Base-by-base conservation (phyloP, 2,797 vertebrate genomes). In the Serranus cabrilla region DNA sequence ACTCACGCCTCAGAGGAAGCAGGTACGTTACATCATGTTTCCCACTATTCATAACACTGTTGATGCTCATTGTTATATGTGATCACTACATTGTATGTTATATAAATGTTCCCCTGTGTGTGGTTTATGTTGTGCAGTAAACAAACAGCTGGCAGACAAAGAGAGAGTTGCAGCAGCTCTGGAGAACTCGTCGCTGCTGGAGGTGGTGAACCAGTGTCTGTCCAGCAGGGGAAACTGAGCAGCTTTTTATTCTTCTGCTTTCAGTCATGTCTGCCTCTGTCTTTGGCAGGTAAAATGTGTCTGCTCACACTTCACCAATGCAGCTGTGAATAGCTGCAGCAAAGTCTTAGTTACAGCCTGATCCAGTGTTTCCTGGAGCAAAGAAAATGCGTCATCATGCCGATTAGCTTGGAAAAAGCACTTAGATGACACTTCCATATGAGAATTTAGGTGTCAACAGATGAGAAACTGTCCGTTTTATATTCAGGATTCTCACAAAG, bases 201-300 rank as follows among this genome's bases (percentile, higher is more conserved):
- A 99, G 89, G 98, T 99, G 69, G 98, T 99, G 81, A 99, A 99
- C 94, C 98, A 99, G 91, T 99, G 98, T 76, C 91, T 99, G 78
- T 91, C 96, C 20, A 87, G 91, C 42, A 96, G 93, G 52, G 77
- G 17, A 27, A n/a, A 59, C 67, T 95, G 88, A 95, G 52, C 68
- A 46, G 17, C 57, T 66, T 62, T 11, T 11, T 55, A 0, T 0
- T 45, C 49, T 14, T 17, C 58, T 11, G 5, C 42, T 52, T 10
- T 55, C 14, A 71, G 0, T 67, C 21, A 6, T 1, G 39, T 54
- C 27, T 13, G 23, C 0, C 16, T 27, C 9, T 21, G 23, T 65
- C 18, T 60, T 54, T 67, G 34, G 40, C 11, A 27, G 1, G 17
- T 47, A n/a, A 63, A 4, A 31, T 34, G 18, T 66, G 0, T 23